A percentile compares a stretch with the other conserved stretches of the same genome.
These are phyloP conservation scores for Thymelicus lineola DNA, from an alignment of 2,888 invertebrate species.

Conservation along the genomic window DNA sequence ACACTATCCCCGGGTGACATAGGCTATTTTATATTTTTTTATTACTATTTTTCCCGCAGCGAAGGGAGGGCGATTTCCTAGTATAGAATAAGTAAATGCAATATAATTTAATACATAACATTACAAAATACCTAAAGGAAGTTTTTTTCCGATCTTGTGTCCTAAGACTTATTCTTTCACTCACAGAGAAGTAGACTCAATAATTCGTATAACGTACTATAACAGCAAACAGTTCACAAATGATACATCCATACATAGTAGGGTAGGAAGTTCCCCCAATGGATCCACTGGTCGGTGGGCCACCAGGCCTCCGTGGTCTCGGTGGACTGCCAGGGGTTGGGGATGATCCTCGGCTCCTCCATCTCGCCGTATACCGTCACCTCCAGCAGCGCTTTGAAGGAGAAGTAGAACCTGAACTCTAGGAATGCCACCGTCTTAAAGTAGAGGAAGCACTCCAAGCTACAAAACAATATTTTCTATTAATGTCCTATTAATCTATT, in stretches of 20 bases:
- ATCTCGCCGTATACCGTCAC: slow-evolving; percentile 56
- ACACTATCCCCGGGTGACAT: no score
- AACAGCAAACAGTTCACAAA: slow-evolving; percentile 26
- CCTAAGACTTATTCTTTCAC: no score
- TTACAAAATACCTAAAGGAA: no score
- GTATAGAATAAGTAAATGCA: no score
- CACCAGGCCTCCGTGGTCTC: slow-evolving; percentile 51
- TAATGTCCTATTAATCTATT: no score
- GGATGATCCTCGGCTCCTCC: slow-evolving; percentile 42
- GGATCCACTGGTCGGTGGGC: slow-evolving; percentile 43
- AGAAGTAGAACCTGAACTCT: slow-evolving; percentile 63
- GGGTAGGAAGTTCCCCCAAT: slow-evolving; percentile 41
- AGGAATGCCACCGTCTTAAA: slow-evolving; percentile 62
- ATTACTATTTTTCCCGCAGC: no score
- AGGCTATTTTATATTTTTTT: no score
- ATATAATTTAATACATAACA: no score
- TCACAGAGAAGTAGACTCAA: no score
- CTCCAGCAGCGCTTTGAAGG: slow-evolving; percentile 57
- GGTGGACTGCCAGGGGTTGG: slow-evolving; percentile 50
- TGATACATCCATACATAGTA: slow-evolving; percentile 43
- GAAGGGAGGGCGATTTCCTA: no score
- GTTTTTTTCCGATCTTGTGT: no score
- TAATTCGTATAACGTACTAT: no score
- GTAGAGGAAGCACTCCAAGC: slow-evolving; percentile 62
- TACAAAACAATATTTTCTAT: slow-evolving; percentile 44